phyloP scores from a whole-genome alignment of 2,113 vertebrate genomes.

The Oceanodroma tethys region DNA sequence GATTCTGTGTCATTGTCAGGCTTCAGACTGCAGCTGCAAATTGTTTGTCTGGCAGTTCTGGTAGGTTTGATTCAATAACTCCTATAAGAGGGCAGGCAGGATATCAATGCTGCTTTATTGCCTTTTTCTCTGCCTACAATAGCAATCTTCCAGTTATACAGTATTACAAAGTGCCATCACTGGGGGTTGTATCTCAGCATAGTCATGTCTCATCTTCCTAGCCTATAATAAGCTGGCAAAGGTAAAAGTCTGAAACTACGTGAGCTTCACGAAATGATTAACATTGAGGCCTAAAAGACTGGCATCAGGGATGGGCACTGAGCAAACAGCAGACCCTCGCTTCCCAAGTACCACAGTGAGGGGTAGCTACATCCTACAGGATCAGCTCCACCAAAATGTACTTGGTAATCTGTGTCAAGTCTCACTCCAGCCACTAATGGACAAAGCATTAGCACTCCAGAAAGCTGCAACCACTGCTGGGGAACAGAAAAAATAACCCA shows the following conservation, averaged over 20 bases:
- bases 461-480: neutral
- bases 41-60: constrained; percentile 76
- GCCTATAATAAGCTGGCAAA: constrained; percentile 52
- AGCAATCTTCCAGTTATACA: constrained; percentile 66
- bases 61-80: constrained; percentile 76
- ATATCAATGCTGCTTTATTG: constrained; percentile 76
- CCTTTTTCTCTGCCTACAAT: constrained; percentile 74
- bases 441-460: neutral
- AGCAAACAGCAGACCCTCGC: neutral
- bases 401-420: neutral
- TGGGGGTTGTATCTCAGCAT: constrained; percentile 62
- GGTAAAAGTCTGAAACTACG: constrained; percentile 13
- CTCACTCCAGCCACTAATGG: neutral
- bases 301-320: neutral
- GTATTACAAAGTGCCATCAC: constrained; percentile 67
- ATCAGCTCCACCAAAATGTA: neutral
- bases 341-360: neutral
- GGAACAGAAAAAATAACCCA: neutral
- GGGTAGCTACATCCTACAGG: neutral
- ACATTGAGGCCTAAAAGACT: neutral
- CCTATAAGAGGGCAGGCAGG: constrained; percentile 73
- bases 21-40: constrained; percentile 72
- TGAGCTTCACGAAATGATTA: constrained; percentile 38
- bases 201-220: constrained; percentile 64
- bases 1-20: constrained; percentile 71